Conservation (phyloP, 1,140 invertebrate species). For the Pteromalus puparum region DNA sequence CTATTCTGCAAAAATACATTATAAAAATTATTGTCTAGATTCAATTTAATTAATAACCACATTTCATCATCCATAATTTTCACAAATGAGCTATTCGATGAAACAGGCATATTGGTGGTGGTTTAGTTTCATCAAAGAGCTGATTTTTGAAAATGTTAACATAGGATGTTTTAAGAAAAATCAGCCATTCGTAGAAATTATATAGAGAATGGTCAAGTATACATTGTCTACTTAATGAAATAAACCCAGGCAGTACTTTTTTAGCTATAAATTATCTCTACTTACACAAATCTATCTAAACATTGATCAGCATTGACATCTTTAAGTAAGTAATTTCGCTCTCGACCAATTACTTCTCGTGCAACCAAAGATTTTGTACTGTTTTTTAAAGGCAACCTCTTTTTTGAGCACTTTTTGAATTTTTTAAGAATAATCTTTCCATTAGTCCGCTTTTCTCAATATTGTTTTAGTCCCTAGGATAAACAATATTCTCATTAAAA, state of each 20-base stretch:
- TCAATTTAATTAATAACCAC: too few relatives aligned
- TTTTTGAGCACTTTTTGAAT: neutral
- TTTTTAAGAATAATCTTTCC: conserved; percentile 2
- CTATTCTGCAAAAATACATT: neutral
- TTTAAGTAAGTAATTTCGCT: neutral
- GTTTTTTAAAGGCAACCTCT: neutral
- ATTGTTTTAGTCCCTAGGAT: neutral
- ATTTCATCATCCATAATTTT: too few relatives aligned
- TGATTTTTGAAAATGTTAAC: too few relatives aligned
- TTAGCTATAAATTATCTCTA: neutral
- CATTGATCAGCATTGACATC: neutral
- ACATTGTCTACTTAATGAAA: too few relatives aligned
- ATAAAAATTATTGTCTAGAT: too few relatives aligned
- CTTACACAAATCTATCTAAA: conserved; percentile 16
- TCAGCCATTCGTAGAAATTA: neutral
- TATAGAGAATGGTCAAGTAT: too few relatives aligned
- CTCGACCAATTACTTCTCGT: conserved; percentile 2
- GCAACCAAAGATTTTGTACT: neutral
- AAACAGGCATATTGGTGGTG: too few relatives aligned
- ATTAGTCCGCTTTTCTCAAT: neutral
- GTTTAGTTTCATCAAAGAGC: too few relatives aligned
- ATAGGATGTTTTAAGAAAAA: neutral
- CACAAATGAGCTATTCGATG: too few relatives aligned
- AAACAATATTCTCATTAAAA: neutral
- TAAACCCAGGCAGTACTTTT: too few relatives aligned